Base-by-base conservation (phyloP, 2,113 vertebrate genomes). In the Tricholaema leucomelas region DNA sequence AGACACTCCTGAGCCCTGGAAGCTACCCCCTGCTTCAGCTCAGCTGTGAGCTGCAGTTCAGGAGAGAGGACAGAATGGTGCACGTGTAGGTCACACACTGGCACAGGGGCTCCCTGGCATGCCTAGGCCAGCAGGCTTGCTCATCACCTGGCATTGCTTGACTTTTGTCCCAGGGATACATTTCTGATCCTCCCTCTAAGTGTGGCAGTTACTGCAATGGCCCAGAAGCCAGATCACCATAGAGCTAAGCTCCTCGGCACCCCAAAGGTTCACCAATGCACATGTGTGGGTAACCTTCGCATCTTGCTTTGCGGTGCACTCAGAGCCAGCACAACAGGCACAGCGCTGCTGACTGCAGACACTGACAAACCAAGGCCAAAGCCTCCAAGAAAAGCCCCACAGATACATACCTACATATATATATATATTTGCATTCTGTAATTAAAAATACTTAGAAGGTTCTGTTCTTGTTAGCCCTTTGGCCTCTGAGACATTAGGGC, bases 51-150 rank as follows among this genome's bases (percentile, higher is more conserved):
- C 13, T 70, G 0, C 17, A 67, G 79, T 33, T 75, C 58, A 69
- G 61, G 17, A 84, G 12, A 46, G 4, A 31, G 40, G 36, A 8
- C 0, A 0, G 3, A 8, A 28, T 44, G n/a, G 25, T 81, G n/a
- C 14, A 61, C 10, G 30, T 78, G 11, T 23, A 10, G 8, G 24
- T 30, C 52, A 31, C 42, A 56, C 2, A 52, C 13, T 6, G 54
- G 60, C 46, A 17, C 44, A 38, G 8, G n/a, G 63, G 40, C 25
- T 69, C 69, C 16, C 48, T 35, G 61, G 25, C 54, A 84, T 33
- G 42, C 16, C 18, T 24, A 67, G 25, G 6, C 20, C 54, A 73
- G 35, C 27, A 69, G 87, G 15, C 27, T 21, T 59, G 25, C 28
- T 66, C 36, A 85, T 50, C 11, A 75, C 30, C 21, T 54, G 27